phyloP scores from a whole-genome alignment of 37 sponge, comb jelly and placozoan genomes.

The Sycon ciliatum region DNA sequence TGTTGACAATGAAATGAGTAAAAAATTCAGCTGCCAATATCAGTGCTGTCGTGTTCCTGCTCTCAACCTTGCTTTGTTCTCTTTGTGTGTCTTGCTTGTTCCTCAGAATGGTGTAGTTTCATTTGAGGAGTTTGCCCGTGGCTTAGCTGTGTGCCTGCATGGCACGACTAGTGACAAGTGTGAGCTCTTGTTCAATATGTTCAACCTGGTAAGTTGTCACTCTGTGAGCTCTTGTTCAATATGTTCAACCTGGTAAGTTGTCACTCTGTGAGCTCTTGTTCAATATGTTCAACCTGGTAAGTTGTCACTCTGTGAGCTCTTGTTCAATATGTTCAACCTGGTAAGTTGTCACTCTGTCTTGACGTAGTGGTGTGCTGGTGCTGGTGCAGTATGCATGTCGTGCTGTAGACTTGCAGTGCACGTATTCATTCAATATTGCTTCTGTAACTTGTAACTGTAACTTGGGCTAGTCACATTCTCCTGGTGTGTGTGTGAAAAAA shows the following conservation, averaged over 20 bases:
- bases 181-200: conserved; percentile 61
- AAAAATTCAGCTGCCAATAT: neutral
- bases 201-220: conserved; percentile 68
- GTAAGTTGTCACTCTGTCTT: too few species aligned
- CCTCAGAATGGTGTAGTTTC: conserved; percentile 60
- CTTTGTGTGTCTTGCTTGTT: neutral
- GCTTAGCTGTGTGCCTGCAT: conserved; percentile 59
- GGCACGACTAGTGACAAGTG: conserved; percentile 68
- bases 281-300: neutral
- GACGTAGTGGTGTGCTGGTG: too few species aligned
- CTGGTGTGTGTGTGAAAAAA: too few species aligned
- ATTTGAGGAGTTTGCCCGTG: conserved; percentile 82
- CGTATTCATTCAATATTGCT: too few species aligned
- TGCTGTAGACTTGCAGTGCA: too few species aligned
- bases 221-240: neutral
- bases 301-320: too few species aligned
- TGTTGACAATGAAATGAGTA: neutral
- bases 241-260: neutral
- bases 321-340: too few species aligned
- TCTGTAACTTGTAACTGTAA: too few species aligned
- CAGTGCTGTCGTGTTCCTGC: neutral
- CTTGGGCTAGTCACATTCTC: too few species aligned
- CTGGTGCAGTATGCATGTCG: too few species aligned
- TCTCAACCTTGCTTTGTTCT: neutral
- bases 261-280: neutral